Conservation (phyloP, 2,113 vertebrate species). For the Siniperca chuatsi region DNA sequence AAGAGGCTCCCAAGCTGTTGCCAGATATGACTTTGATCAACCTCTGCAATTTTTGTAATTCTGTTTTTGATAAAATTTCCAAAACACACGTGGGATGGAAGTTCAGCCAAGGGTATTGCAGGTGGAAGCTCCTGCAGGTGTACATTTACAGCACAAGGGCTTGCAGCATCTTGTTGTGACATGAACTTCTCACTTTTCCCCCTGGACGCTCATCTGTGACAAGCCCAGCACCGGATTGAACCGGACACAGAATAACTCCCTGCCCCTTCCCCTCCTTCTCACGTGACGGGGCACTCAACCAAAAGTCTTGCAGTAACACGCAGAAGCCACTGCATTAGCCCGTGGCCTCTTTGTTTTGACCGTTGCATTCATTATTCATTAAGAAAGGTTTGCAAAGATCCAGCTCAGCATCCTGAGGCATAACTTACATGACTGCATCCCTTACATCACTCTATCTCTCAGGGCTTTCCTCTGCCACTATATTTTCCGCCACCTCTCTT, state of each 20-base stretch:
- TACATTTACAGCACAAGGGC: not conserved
- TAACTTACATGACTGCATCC: constrained; percentile 57
- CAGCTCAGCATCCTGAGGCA: constrained; percentile 63
- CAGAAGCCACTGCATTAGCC: constrained; percentile 49
- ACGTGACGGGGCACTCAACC: constrained; percentile 23
- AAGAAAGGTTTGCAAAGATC: constrained; percentile 64
- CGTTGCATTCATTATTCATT: constrained; percentile 75
- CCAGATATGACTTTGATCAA: not conserved
- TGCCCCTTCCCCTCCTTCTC: constrained; percentile 17
- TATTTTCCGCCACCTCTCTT: constrained; percentile 15
- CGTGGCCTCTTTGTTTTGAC: constrained; percentile 58
- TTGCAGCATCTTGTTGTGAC: constrained; percentile 31
- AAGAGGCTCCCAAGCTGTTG: not conserved
- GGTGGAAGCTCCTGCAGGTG: not conserved
- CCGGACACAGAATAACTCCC: constrained; percentile 15
- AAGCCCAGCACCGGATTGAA: constrained; percentile 15
- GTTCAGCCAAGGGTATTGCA: not conserved
- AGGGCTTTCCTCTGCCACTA: constrained; percentile 40
- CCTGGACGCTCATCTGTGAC: constrained; percentile 21
- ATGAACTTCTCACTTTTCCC: constrained; percentile 16
- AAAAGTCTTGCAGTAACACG: constrained; percentile 33
- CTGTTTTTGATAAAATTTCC: not conserved
- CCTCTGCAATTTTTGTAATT: not conserved
- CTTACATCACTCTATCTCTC: constrained; percentile 43
- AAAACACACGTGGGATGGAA: not conserved